Evolutionary conservation across 2,113 vertebrate species (phyloP).

Genomic region (Pterocles gutturalis): DNA sequence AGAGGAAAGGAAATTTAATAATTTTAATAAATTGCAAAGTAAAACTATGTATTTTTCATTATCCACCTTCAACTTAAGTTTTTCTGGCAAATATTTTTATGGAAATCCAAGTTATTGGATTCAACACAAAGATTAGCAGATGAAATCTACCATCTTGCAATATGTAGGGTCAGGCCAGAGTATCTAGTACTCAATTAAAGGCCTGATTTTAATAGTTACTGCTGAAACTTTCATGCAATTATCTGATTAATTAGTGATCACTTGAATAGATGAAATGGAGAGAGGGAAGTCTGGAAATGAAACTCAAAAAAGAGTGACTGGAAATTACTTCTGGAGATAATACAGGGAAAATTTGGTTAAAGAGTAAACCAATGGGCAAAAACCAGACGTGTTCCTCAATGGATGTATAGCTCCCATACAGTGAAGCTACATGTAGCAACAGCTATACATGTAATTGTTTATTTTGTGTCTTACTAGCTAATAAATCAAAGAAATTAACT

Average conservation of each 20-base stretch:
- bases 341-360: background rate
- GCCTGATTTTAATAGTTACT: background rate
- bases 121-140: background rate
- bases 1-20: background rate
- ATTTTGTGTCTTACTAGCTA: background rate
- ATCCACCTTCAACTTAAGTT: background rate
- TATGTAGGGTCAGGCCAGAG: background rate
- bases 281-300: background rate
- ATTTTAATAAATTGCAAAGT: background rate
- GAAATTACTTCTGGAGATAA: background rate
- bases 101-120: background rate
- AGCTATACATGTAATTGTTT: background rate
- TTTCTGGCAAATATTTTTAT: background rate
- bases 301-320: background rate
- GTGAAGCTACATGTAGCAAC: background rate
- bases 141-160: background rate
- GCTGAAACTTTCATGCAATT: background rate
- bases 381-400: background rate
- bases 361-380: background rate
- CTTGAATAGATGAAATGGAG: background rate
- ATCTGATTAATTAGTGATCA: background rate
- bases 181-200: background rate
- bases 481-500: too few species aligned
- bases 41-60: background rate
- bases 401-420: background rate